These are phyloP conservation scores for Caradrina clavipalpis DNA, from an alignment of 2,888 invertebrate species.

Conservation along the genomic window DNA sequence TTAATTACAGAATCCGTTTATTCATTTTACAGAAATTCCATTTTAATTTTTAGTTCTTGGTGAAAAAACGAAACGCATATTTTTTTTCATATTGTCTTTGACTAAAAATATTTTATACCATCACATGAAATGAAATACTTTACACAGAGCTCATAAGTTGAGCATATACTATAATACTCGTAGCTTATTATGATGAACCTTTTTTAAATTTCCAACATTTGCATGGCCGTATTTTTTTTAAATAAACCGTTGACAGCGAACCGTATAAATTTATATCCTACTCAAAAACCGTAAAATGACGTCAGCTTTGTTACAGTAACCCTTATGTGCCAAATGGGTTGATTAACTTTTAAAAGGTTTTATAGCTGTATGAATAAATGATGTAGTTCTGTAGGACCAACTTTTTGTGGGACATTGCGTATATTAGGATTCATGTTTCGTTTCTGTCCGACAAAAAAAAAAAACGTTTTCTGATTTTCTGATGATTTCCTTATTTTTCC, in stretches of 20 bases:
- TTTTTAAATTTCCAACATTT: slow-evolving; percentile 16
- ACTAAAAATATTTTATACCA: not conserved
- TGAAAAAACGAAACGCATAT: too few relatives aligned
- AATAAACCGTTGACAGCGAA: not conserved
- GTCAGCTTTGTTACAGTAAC: not conserved
- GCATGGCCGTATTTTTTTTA: not conserved
- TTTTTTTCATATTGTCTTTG: not conserved
- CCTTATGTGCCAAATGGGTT: not conserved
- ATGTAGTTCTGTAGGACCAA: too few relatives aligned
- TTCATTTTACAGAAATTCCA: not conserved
- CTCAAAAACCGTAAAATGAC: not conserved
- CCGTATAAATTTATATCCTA: not conserved
- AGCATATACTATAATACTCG: not conserved
- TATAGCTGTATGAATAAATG: too few relatives aligned
- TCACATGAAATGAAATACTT: not conserved
- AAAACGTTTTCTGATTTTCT: too few relatives aligned
- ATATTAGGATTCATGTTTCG: too few relatives aligned
- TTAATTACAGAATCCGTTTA: not conserved
- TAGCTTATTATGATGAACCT: not conserved
- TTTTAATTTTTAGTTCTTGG: not conserved
- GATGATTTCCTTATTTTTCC: too few relatives aligned
- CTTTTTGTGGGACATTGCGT: too few relatives aligned
- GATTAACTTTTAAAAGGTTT: too few relatives aligned
- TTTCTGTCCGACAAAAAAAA: too few relatives aligned
- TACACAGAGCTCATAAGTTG: not conserved